Percentiles rank a stretch among this genome's conserved stretches.
Conservation (phyloP, 2,797 vertebrate genomes). For the Triplophysa yarkandensis region DNA sequence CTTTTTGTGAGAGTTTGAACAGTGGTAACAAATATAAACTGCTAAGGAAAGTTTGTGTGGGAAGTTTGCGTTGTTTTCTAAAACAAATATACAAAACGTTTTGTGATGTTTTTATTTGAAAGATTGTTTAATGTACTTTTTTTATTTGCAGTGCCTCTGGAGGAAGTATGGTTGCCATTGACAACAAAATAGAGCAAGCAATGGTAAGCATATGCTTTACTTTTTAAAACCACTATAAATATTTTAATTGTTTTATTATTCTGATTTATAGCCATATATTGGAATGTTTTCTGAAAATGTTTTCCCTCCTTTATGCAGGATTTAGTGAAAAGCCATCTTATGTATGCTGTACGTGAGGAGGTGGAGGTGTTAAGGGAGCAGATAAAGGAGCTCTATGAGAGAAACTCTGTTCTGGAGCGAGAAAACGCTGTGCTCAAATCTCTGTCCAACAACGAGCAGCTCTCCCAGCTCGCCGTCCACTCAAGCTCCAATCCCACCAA, state of each 20-base stretch:
- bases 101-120: not conserved
- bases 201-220: constrained; percentile 86
- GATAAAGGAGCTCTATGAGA: constrained; percentile 98
- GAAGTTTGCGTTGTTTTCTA: too few species aligned
- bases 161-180: constrained; percentile 97
- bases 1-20: not conserved
- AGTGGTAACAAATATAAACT: too few species aligned
- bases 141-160: constrained; percentile 86
- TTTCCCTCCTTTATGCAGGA: constrained; percentile 75
- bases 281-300: not conserved
- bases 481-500: constrained; percentile 69
- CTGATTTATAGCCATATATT: too few species aligned
- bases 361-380: constrained; percentile 99
- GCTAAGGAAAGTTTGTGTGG: too few species aligned
- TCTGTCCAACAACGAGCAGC: constrained; percentile 93
- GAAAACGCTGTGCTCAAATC: constrained; percentile 98
- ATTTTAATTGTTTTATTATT: too few species aligned
- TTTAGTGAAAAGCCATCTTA: constrained; percentile 99
- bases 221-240: not conserved
- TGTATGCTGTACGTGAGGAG: constrained; percentile 98
- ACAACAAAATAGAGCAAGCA: constrained; percentile 99
- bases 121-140: not conserved
- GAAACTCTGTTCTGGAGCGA: constrained; percentile 96
- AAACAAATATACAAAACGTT: too few species aligned
- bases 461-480: constrained; percentile 88